Base-by-base conservation (phyloP, 2,888 invertebrate species). In the Sialis lutaria region DNA sequence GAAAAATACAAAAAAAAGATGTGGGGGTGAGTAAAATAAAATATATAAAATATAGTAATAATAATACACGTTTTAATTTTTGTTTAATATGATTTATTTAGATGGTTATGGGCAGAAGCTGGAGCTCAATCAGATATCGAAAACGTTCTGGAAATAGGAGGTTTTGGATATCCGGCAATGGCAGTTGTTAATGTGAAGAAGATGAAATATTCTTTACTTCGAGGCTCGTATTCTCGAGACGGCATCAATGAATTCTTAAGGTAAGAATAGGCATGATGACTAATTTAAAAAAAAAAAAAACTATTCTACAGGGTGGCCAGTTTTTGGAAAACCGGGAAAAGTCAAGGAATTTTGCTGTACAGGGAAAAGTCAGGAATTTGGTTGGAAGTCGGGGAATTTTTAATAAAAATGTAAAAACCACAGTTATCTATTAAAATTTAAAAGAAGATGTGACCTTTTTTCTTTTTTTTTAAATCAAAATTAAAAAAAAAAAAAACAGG, bases 121-220 rank as follows among this genome's bases (percentile, higher is more conserved):
- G 87, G 82, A 7, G 74, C 83, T 2, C 96, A 98, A 64, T 63
- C 72, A 0, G 75, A 80, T 0, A 63, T 98, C 12, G 98, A 98
- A 63, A 80, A 81, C 51, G 78, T 90, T 0, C 65, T 99, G 34
- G 97, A 92, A 60, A 84, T 98, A 53, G 98, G 98, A 51, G 98
- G 80, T 6, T 98, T 98, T 66, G 98, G 98, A 7, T 98, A 98
- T 65, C 98, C 98, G 2, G 96, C 97, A 1, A 83, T 99, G 83
- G 95, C 93, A 6, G 93, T 92, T 12, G 82, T 97, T 48, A 98
- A 95, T 67, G 77, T 84, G 9, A 89, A 95, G 66, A 98, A 98
- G 68, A 86, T 92, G 79, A 96, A 96, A 64, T 98, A 86, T 69
- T 88, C 96, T 0, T 74, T 90, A 6, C 73, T 98, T 2, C 74